Evolutionary conservation across 2,113 vertebrate species (phyloP), one percentile per base, ranked within the genome.

Genomic region (Aegypius monachus): DNA sequence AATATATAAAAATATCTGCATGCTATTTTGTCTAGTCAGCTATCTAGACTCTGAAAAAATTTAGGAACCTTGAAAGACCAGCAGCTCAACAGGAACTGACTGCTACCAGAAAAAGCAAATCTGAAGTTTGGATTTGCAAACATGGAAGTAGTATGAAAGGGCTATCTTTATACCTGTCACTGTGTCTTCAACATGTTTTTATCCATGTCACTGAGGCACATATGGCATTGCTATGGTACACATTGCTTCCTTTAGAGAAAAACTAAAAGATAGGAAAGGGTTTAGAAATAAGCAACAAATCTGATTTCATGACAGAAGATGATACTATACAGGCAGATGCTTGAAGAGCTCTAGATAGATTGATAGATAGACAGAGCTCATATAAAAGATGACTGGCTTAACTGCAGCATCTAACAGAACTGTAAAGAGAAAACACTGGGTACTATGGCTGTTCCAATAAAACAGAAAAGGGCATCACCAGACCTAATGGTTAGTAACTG

Each of bases 1-100:
- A 90, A 73, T 86, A 94, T 82, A 97, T 92, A 96, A 97, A 98
- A 96, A 97, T 97, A 98, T 97, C 40, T 80, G 93, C 91, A 97
- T 95, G 88, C 68, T 95, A 91, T 96, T 97, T 97, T 95, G 91
- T 96, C 97, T 97, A 92, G 93, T 97, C 80, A 89, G 89, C 94
- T 93, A 96, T 80, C 78, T 66, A 87, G 68, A 50, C 21, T 52
- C 42, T n/a, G 43, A 63, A 85, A 86, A 48, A 48, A 40, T 21
- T 65, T 25, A 61, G 48, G 73, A 91, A 87, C 16, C 22, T 34
- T 53, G 63, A 72, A 81, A 36, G 48, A 89, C 32, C 17, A 80
- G 62, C 13, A 73, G 15, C 19, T 71, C 71, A 80, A 70, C 4
- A 36, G 29, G 36, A 84, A 58, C 8, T 75, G 50, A 53, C 19